These are phyloP conservation scores for Sesia bembeciformis DNA, from an alignment of 2,888 invertebrate genomes.

Conservation along the genomic window DNA sequence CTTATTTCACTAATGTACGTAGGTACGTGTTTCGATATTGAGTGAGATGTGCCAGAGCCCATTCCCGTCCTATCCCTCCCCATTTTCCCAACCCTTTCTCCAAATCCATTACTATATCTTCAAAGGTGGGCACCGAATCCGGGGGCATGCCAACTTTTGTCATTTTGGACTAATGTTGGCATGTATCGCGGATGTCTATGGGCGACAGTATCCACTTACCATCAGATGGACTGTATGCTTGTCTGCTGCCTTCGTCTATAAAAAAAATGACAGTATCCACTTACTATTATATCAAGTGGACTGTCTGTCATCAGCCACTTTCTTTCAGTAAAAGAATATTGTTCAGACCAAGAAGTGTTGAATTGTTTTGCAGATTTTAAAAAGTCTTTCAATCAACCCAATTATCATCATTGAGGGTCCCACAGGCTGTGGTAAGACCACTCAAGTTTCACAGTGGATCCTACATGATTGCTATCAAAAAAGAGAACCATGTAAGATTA, in stretches of 20 bases:
- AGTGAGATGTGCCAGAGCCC: no score
- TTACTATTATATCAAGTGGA: background rate
- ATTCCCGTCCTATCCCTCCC: no score
- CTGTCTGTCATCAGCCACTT: background rate
- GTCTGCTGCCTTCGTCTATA: background rate
- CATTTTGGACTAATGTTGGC: no score
- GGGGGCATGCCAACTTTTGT: no score
- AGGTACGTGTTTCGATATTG: no score
- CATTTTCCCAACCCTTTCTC: no score
- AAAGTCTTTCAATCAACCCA: constrained; percentile 78
- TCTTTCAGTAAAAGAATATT: background rate
- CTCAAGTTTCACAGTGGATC: constrained; percentile 93
- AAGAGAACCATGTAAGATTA: constrained; percentile 84
- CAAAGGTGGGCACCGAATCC: no score
- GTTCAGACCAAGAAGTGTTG: background rate
- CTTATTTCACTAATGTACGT: no score
- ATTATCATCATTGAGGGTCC: constrained; percentile 92
- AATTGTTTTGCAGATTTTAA: constrained; percentile 73
- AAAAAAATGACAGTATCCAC: background rate
- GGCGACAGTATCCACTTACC: no score
- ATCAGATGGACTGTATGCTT: no score
- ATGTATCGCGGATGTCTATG: no score
- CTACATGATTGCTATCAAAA: constrained; percentile 82
- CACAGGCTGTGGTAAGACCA: constrained; percentile 96
- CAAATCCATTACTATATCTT: no score